A percentile compares a stretch with the other conserved stretches of the same genome.
Evolutionary conservation across 2,888 invertebrate genomes (phyloP).

Genomic region (Stenurella melanura): DNA sequence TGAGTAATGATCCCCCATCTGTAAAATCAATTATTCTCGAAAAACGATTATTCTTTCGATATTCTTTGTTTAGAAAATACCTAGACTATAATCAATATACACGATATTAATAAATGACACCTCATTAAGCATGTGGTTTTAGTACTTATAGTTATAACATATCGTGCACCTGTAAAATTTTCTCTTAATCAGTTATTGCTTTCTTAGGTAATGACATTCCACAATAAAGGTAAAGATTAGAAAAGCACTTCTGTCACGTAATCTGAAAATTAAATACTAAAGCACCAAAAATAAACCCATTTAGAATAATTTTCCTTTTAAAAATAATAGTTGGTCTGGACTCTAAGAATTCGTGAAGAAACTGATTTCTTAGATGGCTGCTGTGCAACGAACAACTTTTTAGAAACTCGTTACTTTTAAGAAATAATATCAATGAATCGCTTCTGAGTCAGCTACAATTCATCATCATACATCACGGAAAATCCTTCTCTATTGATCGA

Average conservation of each 20-base stretch:
- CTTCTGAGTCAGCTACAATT: constrained; percentile 37
- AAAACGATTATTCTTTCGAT: too few relatives aligned
- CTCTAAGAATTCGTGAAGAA: constrained; percentile 1
- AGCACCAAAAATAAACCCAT: background rate
- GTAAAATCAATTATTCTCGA: too few relatives aligned
- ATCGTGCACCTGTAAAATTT: background rate
- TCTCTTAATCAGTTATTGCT: background rate
- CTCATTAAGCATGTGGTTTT: background rate
- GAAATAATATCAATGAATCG: constrained; percentile 40
- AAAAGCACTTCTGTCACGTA: constrained; percentile 11
- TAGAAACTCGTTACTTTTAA: constrained; percentile 27
- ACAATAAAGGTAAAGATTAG: background rate
- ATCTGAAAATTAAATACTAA: constrained; percentile 2
- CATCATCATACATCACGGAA: constrained; percentile 44
- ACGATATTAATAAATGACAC: background rate
- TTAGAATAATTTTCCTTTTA: background rate
- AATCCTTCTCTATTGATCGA: constrained; percentile 42
- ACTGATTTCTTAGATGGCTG: constrained; percentile 10
- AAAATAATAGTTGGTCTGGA: background rate
- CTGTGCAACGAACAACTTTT: constrained; percentile 23
- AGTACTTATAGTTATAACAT: background rate
- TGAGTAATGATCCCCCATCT: too few relatives aligned
- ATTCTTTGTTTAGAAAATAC: too few relatives aligned
- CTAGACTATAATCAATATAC: too few relatives aligned
- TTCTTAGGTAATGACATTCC: background rate